Conservation (phyloP, 2,888 invertebrate genomes). For the Heliconius ethilla region DNA sequence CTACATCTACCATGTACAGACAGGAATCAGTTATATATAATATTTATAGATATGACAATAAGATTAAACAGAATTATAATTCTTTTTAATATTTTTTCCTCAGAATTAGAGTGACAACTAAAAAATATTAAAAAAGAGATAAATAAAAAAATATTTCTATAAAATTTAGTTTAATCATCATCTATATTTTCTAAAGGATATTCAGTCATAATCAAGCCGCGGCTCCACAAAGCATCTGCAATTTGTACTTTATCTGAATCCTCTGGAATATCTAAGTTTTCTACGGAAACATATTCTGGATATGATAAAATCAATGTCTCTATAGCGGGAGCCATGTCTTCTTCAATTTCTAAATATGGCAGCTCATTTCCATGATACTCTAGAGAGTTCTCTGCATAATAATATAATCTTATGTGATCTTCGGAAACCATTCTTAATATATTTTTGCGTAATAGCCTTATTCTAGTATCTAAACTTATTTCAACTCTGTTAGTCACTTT, state of each 20-base stretch:
- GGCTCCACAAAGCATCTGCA: conserved; percentile 90
- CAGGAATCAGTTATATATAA: no score
- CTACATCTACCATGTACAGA: no score
- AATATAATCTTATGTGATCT: conserved; percentile 86
- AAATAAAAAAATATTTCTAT: background rate
- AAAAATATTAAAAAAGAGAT: background rate
- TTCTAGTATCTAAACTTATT: conserved; percentile 84
- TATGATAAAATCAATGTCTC: conserved; percentile 87
- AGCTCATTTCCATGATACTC: conserved; percentile 92
- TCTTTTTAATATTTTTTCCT: no score
- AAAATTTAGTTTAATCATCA: conserved; percentile 59
- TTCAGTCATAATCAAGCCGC: conserved; percentile 89
- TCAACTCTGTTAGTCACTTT: conserved; percentile 84
- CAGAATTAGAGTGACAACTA: background rate
- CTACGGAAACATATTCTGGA: conserved; percentile 88
- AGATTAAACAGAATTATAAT: no score
- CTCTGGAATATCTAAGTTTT: conserved; percentile 85
- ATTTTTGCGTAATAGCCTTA: conserved; percentile 82
- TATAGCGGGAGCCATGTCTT: conserved; percentile 85
- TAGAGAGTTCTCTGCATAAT: conserved; percentile 91
- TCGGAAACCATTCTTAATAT: conserved; percentile 85
- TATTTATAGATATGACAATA: no score
- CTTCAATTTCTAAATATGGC: conserved; percentile 85
- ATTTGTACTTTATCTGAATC: conserved; percentile 84
- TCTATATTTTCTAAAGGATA: conserved; percentile 79